phyloP scores from a whole-genome alignment of 1,140 invertebrate species.

The Drosophila watanabei region DNA sequence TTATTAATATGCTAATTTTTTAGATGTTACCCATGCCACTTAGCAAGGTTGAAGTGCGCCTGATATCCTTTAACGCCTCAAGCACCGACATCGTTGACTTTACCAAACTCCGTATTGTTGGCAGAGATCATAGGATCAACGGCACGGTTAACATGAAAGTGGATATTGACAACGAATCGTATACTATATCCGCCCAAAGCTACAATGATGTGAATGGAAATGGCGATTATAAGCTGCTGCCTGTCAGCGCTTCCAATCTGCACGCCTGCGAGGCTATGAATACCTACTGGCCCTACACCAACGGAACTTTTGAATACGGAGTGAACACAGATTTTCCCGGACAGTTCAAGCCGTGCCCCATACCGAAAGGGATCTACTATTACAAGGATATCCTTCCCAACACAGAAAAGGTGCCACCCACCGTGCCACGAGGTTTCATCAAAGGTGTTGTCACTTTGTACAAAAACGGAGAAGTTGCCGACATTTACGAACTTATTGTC shows the following conservation, averaged over 20 bases:
- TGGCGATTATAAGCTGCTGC: not conserved
- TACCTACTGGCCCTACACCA: not conserved
- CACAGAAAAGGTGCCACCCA: not conserved
- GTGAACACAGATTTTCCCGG: not conserved
- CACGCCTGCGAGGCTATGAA: slow-evolving; percentile 1
- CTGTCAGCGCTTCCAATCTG: not conserved
- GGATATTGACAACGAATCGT: slow-evolving; percentile 1
- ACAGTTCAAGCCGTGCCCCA: not conserved
- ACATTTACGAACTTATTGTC: not conserved
- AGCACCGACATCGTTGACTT: not conserved
- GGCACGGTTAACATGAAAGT: not conserved
- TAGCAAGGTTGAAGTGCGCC: not conserved
- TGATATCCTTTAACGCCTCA: slow-evolving; percentile 1
- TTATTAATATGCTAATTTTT: not conserved
- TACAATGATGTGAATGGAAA: not conserved
- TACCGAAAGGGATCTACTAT: not conserved
- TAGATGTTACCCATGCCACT: not conserved
- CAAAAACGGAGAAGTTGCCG: not conserved
- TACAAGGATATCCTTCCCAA: not conserved
- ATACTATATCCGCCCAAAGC: not conserved
- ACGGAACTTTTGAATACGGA: not conserved
- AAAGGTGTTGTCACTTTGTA: not conserved
- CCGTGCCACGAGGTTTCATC: not conserved
- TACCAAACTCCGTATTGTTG: not conserved
- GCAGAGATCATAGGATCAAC: not conserved